phyloP scores from a whole-genome alignment of 2,113 vertebrate genomes.

The Mirounga angustirostris region DNA sequence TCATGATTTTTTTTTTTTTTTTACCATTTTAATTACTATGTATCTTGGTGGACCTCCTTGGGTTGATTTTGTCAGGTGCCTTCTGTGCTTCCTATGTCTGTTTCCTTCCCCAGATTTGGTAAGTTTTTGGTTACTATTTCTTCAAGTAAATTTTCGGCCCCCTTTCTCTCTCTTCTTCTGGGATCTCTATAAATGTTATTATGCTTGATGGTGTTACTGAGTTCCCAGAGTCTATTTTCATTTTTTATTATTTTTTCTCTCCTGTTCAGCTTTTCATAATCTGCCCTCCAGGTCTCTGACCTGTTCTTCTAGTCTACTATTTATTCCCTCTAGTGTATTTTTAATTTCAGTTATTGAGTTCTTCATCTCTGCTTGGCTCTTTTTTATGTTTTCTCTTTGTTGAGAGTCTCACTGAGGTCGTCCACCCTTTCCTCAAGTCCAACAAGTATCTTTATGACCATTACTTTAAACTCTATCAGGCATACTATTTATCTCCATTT shows the following conservation, averaged over 20 bases:
- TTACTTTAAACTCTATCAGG: not conserved
- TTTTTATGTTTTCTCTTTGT: not conserved
- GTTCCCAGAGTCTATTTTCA: not conserved
- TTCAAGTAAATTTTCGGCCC: not conserved
- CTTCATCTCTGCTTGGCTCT: not conserved
- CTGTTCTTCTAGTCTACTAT: not conserved
- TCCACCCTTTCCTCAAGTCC: not conserved
- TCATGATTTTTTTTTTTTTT: not conserved
- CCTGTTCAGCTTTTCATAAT: not conserved
- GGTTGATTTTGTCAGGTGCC: not conserved
- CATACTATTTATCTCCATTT: not conserved
- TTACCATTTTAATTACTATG: not conserved
- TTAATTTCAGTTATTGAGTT: not conserved
- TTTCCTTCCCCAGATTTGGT: not conserved
- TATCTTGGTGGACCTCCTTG: not conserved
- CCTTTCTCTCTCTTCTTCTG: not conserved
- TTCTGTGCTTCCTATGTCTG: not conserved
- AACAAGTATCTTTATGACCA: not conserved
- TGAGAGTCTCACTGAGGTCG: not conserved
- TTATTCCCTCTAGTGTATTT: not conserved
- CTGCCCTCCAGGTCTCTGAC: not conserved
- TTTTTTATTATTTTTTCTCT: not conserved
- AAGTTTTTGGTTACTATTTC: not conserved
- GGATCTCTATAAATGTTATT: not conserved
- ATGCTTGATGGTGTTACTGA: not conserved